Conservation (phyloP, 2,113 vertebrate genomes). For the Cottus gobio region DNA sequence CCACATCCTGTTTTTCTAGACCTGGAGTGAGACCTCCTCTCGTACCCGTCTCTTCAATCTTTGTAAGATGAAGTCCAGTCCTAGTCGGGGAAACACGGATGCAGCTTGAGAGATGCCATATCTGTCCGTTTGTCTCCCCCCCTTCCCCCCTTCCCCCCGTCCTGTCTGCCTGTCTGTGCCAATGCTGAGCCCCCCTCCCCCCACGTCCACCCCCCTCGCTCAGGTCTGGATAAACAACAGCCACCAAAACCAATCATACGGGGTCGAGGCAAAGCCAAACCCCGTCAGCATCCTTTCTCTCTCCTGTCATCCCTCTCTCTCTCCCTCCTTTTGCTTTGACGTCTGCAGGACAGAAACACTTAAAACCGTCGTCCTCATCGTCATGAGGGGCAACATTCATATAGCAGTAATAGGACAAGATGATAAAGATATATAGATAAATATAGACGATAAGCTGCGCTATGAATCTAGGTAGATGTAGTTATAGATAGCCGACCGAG, state of each 20-base stretch:
- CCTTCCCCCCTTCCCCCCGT: not conserved
- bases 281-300: constrained; percentile 39
- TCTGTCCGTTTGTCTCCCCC: constrained; percentile 29
- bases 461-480: constrained; percentile 69
- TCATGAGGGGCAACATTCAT: constrained; percentile 54
- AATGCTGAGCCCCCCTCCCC: constrained; percentile 44
- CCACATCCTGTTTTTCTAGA: constrained; percentile 47
- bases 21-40: constrained; percentile 20
- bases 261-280: constrained; percentile 65
- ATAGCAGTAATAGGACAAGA: constrained; percentile 64
- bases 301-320: constrained; percentile 1
- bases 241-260: constrained; percentile 39
- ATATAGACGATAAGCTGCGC: constrained; percentile 59
- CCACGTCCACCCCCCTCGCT: constrained; percentile 50
- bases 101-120: constrained; percentile 49
- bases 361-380: constrained; percentile 48
- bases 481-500: constrained; percentile 56
- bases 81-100: constrained; percentile 30
- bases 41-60: not conserved
- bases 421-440: constrained; percentile 60
- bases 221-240: constrained; percentile 78
- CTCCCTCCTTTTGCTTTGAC: constrained; percentile 24
- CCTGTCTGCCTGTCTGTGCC: constrained; percentile 61
- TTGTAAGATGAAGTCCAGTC: constrained; percentile 26
- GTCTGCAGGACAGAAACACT: constrained; percentile 44